These are phyloP conservation scores for Dascyllus trimaculatus DNA, from an alignment of 2,113 vertebrate genomes.

Conservation along the genomic window DNA sequence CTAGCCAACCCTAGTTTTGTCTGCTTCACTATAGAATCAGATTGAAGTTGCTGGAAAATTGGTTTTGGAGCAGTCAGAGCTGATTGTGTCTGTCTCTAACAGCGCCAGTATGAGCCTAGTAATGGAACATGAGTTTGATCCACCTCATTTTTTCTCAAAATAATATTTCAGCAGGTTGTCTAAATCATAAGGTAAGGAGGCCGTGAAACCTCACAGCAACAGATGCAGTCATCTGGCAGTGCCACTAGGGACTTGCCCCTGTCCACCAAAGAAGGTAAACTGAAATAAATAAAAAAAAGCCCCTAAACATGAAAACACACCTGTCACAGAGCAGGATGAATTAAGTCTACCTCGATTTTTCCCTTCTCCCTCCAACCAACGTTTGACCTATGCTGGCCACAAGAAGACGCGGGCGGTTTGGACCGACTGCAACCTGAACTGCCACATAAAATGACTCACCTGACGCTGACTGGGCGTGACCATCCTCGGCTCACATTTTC, in stretches of 20 bases:
- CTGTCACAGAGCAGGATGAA: constrained; percentile 66
- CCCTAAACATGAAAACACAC: constrained; percentile 64
- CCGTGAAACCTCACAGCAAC: constrained; percentile 53
- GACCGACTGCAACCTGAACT: constrained; percentile 79
- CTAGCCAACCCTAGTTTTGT: background rate
- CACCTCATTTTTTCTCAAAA: constrained; percentile 47
- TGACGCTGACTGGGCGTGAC: constrained; percentile 78
- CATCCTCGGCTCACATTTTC: constrained; percentile 78
- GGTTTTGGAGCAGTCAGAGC: constrained; percentile 5
- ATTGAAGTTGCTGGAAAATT: constrained; percentile 12
- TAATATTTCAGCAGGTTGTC: constrained; percentile 53
- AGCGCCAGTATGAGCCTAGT: background rate
- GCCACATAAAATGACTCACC: constrained; percentile 84
- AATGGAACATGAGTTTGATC: constrained; percentile 40
- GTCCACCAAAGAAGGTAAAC: constrained; percentile 52
- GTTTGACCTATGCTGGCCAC: constrained; percentile 69
- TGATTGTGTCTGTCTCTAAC: constrained; percentile 1
- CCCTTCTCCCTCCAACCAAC: constrained; percentile 56
- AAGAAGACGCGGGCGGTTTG: constrained; percentile 68
- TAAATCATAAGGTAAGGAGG: constrained; percentile 29
- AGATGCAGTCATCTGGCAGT: constrained; percentile 65
- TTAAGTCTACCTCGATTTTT: constrained; percentile 65
- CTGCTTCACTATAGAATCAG: too few species aligned
- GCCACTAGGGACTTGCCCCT: constrained; percentile 38
- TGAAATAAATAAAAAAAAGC: constrained; percentile 28